Evolutionary conservation across 2,888 invertebrate genomes (phyloP), one percentile per base, ranked within the genome.

Genomic region (Synergus umbraculus): DNA sequence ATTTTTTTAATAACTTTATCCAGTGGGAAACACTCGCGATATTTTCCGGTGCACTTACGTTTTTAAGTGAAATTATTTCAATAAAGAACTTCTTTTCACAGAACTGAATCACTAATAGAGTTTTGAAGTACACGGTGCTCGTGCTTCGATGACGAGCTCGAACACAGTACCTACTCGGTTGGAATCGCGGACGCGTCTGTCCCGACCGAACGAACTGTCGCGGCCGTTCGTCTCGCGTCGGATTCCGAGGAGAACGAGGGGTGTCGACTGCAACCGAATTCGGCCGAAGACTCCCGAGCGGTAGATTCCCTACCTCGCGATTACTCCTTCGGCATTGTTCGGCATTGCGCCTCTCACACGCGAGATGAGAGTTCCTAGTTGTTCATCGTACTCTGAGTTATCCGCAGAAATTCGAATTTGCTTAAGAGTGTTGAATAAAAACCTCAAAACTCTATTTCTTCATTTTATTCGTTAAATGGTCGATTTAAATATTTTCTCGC

Each of bases 101-200:
- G 29, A 15, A 73, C 37, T 2, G 37, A 73, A 49, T n/a, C 22
- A 67, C 43, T n/a, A 5, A 22, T 8, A 2, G 9, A 54, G 54
- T 54, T 73, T 54, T 58, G 10, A 54, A 73, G 15, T 37, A 54
- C 29, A 18, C 73, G 73, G 73, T 37, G 37, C 73, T 73, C 73
- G 73, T 58, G 73, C n/a, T 29, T 54, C 15, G 10, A n/a, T n/a
- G 69, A 41, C n/a, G 37, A 73, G 18, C 69, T 65, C 77, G 76
- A 80, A 80, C 83, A 76, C 80, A 84, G 83, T 83, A 85, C 87
- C 87, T 85, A 69, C 81, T 85, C 81, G 82, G 84, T 88, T 88
- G 89, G 87, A 87, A 88, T 90, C 92, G 90, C 92, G 91, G 88
- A 91, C 90, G 92, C 92, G 90, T 92, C 91, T 91, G 91, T 86